phyloP scores from a whole-genome alignment of 2,797 vertebrate genomes.

The Emydoidea blandingii region DNA sequence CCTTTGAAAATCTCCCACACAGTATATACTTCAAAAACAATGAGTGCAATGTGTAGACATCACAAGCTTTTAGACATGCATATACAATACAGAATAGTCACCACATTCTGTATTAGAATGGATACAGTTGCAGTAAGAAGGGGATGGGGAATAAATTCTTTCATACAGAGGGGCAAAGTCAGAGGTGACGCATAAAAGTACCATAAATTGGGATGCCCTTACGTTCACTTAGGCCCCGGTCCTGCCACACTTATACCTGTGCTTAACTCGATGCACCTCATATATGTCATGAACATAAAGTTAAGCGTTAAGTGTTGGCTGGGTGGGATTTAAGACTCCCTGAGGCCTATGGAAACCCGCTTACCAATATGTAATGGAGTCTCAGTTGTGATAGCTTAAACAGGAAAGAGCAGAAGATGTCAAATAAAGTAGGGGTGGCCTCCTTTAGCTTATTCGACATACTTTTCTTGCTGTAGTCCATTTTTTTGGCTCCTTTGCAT shows the following conservation, averaged over 20 bases:
- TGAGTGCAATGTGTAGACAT: background rate
- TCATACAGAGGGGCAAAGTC: rapidly evolving
- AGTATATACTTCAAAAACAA: background rate
- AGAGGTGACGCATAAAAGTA: background rate
- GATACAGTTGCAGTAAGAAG: background rate
- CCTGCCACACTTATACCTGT: background rate
- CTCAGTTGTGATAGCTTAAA: background rate
- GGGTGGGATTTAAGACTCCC: background rate
- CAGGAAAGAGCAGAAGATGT: background rate
- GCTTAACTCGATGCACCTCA: background rate
- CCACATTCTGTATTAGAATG: rapidly evolving
- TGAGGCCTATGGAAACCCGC: background rate
- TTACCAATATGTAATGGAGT: constrained; percentile 9
- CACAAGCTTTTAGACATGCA: background rate
- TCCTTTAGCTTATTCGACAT: background rate
- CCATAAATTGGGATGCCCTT: background rate
- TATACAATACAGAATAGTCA: background rate
- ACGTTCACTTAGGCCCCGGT: background rate
- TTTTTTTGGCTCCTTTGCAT: background rate
- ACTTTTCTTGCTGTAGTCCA: background rate
- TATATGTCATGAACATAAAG: background rate
- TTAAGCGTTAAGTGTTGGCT: background rate
- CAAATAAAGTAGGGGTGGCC: rapidly evolving
- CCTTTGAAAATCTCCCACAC: background rate
- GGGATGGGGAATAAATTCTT: background rate